Evolutionary conservation across 2,797 vertebrate species (phyloP), one percentile per base, ranked within the genome.

Genomic region (Bradypodion ventrale): DNA sequence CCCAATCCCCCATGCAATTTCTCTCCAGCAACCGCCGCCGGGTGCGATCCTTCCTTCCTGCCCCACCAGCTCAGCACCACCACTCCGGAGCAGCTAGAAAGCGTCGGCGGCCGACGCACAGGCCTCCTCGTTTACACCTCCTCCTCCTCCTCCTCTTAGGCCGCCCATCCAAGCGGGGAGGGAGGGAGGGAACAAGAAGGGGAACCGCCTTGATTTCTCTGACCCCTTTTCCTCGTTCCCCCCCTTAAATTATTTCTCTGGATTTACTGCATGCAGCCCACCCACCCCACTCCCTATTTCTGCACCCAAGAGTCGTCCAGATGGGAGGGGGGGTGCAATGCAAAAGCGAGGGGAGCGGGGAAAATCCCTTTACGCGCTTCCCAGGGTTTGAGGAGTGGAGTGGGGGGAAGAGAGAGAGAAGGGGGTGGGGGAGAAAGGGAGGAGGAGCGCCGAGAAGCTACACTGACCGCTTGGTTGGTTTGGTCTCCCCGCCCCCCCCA

Each of bases 201-300:
- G 83, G 83, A 66, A 85, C 66, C 83, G 77, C 77, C 83, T 85
- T 32, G 2, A 32, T 42, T 44, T 2, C 83, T 12, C 59, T 4
- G 37, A 44, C 29, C 10, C 27, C n/a, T 12, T 15, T 29, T 3
- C n/a, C 29, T 19, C 23, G 1, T 7, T 2, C 6, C 15, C 37
- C 32, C 16, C 6, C 1, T 79, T n/a, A n/a, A 7, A 12, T 32
- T 25, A 4, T 42, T 9, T 27, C 6, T 23, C 25, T 5, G 19
- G 40, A 13, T 21, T 62, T 32, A 23, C 5, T n/a, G 83, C 68
- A 16, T 42, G 32, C 65, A 27, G 19, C 9, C 21, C 2, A 19
- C 52, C 19, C 12, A 15, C 52, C 46, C 12, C 21, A 6, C 7
- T 21, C 16, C 56, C 27, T 9, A 6, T 15, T 35, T 25, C 63